Evolutionary conservation across 64 coral and sea anemone genomes (phyloP), one percentile per base, ranked within the genome.

Genomic region (Pachyseris speciosa): DNA sequence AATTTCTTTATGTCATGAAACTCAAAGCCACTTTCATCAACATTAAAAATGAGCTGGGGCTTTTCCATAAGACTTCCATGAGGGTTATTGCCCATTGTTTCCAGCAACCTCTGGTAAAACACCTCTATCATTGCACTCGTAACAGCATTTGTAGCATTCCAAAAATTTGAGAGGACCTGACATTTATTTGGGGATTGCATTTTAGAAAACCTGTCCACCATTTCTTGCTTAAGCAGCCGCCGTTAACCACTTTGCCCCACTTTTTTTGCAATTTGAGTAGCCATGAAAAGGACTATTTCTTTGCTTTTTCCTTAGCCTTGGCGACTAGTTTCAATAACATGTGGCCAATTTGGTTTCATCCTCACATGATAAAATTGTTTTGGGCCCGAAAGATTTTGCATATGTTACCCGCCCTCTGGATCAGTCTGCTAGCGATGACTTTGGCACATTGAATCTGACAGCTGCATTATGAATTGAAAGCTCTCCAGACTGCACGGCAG

Each of bases 291-390:
- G 15, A 75, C 43, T 1, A 70, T 70, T 5, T 75, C 32, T 42
- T 42, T 75, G 43, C 72, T 75, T 24, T 75, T 75, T 45, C 72
- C 37, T 24, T 75, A 75, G 2, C 37, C 72, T n/a, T 75, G 11
- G 2, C 24, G 38, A 41, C 36, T 42, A 3, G n/a, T n/a, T 11
- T 75, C 37, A 41, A 42, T 45, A 20, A 75, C 5, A 49, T 78
- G 45, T 16, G 9, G 41, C 74, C 16, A 78, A 44, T 12, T 50
- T 47, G 2, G 12, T 6, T 20, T 78, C 74, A 27, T 78, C 47
- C 12, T 78, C 47, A 42, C 19, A 2, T 2, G 44, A 26, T 1
- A 78, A 49, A 6, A 78, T 55, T 0, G 44, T 78, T 16, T 51
- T 44, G 7, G 74, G 74, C 2, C 74, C 74, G 51, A 19, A 29